Evolutionary conservation across 2,797 vertebrate genomes (phyloP).

Genomic region (Gadopsis bispinosus): DNA sequence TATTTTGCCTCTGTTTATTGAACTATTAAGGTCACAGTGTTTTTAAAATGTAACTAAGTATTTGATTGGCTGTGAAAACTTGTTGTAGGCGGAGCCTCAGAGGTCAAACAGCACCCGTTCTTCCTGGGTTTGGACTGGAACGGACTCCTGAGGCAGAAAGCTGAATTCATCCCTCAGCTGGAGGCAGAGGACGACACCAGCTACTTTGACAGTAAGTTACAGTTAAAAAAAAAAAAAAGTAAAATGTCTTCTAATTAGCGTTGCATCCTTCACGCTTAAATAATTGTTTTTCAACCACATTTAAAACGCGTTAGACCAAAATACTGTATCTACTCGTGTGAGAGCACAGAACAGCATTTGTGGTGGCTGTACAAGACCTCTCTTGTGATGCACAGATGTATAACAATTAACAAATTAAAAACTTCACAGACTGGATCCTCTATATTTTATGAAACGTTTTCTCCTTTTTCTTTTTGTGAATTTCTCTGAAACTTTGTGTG

Average conservation of each 20-base stretch:
- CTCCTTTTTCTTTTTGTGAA: background rate
- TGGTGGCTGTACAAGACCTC: background rate
- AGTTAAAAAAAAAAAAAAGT: background rate
- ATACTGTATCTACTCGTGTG: background rate
- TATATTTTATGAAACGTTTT: background rate
- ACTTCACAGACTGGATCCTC: background rate
- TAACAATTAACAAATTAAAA: background rate
- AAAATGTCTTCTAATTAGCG: background rate
- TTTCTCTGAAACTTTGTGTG: background rate
- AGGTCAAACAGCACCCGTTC: conserved; percentile 95
- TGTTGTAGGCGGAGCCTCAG: conserved; percentile 88
- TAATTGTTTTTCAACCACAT: background rate
- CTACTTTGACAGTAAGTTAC: conserved; percentile 95
- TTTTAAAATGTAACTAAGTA: background rate
- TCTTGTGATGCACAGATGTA: background rate
- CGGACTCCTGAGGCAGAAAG: conserved; percentile 95
- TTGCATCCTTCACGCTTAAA: background rate
- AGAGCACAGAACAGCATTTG: background rate
- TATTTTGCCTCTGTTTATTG: background rate
- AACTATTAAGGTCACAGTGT: background rate
- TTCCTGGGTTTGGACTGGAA: conserved; percentile 95
- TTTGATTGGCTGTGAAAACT: conserved; percentile 11
- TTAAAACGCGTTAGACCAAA: background rate
- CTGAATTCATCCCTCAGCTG: conserved; percentile 96
- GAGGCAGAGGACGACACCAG: conserved; percentile 97